Percentiles rank a stretch among this genome's conserved stretches.
phyloP scores from a whole-genome alignment of 1,140 invertebrate species.

The Magallana gigas region DNA sequence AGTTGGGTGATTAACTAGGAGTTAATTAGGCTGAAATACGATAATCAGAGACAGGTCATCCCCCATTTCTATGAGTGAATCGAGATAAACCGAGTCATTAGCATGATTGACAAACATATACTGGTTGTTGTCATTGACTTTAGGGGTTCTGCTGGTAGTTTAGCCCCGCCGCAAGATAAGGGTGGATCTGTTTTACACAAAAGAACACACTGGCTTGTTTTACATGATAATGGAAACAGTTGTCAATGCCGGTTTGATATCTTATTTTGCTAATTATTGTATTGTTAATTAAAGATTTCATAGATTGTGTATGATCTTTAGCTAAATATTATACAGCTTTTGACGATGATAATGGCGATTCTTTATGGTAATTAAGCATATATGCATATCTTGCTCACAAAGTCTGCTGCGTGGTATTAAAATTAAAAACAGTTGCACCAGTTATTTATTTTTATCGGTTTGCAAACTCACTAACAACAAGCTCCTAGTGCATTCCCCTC shows the following conservation, averaged over 20 bases:
- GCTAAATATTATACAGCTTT: neutral
- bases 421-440: too few relatives aligned
- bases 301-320: neutral
- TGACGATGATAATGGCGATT: neutral
- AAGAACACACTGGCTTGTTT: neutral
- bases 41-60: conserved; percentile 19
- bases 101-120: neutral
- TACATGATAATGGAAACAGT: conserved; percentile 4
- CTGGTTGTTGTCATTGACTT: neutral
- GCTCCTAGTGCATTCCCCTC: too few relatives aligned
- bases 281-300: conserved; percentile 20
- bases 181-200: neutral
- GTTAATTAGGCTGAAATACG: conserved; percentile 31
- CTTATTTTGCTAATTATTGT: neutral
- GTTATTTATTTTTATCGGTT: too few relatives aligned
- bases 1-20: conserved; percentile 14
- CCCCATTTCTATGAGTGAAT: conserved; percentile 23
- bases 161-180: neutral
- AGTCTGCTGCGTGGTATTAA: neutral
- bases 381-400: neutral
- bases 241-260: conserved; percentile 3
- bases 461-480: too few relatives aligned
- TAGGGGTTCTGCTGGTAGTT: neutral
- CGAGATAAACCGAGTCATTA: conserved; percentile 21
- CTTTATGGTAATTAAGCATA: neutral